Conservation (phyloP, 1,140 invertebrate species). For the Dufourea novaeangliae region DNA sequence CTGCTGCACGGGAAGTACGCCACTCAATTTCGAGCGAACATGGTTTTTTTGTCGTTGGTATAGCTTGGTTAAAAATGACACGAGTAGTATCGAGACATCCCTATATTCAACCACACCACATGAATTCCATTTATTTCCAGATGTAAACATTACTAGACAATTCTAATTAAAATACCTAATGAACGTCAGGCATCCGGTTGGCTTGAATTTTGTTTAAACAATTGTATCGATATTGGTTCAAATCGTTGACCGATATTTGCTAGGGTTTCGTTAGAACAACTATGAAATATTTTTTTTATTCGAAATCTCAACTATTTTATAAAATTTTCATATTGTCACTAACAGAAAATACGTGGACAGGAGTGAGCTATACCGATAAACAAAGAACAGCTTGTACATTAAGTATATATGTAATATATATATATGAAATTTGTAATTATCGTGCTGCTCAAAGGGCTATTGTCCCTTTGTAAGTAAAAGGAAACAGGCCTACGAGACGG, state of each 20-base stretch:
- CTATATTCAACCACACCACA: background rate
- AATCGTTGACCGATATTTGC: background rate
- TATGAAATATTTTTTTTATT: slow-evolving; percentile 42
- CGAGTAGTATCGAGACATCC: slow-evolving; percentile 11
- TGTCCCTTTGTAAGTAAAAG: slow-evolving; percentile 44
- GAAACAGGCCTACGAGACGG: slow-evolving; percentile 60
- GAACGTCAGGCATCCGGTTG: background rate
- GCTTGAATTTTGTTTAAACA: background rate
- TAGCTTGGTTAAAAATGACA: slow-evolving; percentile 30
- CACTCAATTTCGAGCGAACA: slow-evolving; percentile 26
- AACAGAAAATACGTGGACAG: background rate
- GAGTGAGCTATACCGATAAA: slow-evolving; percentile 53
- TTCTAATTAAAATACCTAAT: background rate
- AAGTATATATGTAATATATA: slow-evolving; percentile 43
- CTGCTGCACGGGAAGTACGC: slow-evolving; percentile 11
- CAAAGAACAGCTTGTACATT: slow-evolving; percentile 62
- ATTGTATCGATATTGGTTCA: too few species aligned
- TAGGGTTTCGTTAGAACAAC: background rate
- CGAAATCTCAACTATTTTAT: slow-evolving; percentile 16
- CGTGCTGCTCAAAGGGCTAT: slow-evolving; percentile 24
- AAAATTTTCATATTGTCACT: slow-evolving; percentile 24
- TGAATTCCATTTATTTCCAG: slow-evolving; percentile 1
- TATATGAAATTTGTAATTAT: slow-evolving; percentile 58
- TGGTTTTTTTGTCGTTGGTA: slow-evolving; percentile 41
- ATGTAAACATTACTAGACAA: background rate